Conservation (phyloP, 2,113 vertebrate genomes). For the Tamias sibiricus region DNA sequence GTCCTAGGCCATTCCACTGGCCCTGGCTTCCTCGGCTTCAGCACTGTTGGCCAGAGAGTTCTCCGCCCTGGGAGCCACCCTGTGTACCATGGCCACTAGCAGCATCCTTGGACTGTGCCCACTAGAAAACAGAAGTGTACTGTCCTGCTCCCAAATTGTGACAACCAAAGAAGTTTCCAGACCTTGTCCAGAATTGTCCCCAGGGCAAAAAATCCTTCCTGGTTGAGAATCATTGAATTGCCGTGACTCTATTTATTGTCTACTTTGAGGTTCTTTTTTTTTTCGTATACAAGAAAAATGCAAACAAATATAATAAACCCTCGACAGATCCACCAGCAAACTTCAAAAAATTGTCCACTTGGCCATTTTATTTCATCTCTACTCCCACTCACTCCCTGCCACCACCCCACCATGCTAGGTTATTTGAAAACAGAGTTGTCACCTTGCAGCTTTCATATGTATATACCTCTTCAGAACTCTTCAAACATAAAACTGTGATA, state of each 20-base stretch:
- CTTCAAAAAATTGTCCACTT: too few relatives aligned
- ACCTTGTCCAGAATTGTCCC: background rate
- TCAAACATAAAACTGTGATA: background rate
- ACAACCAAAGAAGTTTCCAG: background rate
- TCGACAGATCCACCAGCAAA: background rate
- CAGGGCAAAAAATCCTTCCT: background rate
- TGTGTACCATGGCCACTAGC: fast-evolving
- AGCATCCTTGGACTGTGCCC: background rate
- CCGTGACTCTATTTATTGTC: background rate
- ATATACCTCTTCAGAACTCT: background rate
- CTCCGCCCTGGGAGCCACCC: background rate
- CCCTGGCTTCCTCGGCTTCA: background rate
- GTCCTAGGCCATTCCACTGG: background rate
- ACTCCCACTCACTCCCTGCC: background rate
- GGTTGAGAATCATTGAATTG: background rate
- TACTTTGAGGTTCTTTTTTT: background rate
- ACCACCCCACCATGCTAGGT: fast-evolving
- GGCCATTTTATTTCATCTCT: background rate
- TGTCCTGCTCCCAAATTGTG: background rate
- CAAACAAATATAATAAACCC: background rate
- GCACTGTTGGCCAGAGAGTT: background rate
- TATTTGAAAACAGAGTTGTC: background rate
- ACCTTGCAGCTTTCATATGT: background rate
- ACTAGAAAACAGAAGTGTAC: fast-evolving
- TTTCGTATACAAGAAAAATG: background rate